phyloP scores from a whole-genome alignment of 2,888 invertebrate genomes.

The Exephanes ischioxanthus region DNA sequence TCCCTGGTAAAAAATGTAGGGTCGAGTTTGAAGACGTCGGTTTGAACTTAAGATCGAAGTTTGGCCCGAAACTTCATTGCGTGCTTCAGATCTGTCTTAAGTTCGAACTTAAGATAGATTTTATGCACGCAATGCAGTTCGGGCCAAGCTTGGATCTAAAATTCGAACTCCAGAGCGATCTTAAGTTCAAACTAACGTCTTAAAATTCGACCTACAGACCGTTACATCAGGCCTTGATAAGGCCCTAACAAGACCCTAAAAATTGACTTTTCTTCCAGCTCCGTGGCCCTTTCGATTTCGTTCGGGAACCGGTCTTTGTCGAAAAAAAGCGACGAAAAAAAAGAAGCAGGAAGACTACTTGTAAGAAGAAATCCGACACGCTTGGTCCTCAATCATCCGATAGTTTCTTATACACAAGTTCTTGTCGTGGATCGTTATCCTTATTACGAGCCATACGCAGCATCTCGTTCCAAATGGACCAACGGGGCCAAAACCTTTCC shows the following conservation, averaged over 20 bases:
- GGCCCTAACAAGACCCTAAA: background rate
- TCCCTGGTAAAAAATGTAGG: background rate
- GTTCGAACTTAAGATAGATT: too few relatives aligned
- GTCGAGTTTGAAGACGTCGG: too few relatives aligned
- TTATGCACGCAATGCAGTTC: too few relatives aligned
- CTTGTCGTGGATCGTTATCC: slow-evolving; percentile 70
- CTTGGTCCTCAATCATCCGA: slow-evolving; percentile 68
- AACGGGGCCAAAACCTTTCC: slow-evolving; percentile 61
- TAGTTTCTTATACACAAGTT: slow-evolving; percentile 60
- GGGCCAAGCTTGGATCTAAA: too few relatives aligned
- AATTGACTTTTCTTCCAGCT: background rate
- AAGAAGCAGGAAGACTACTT: slow-evolving; percentile 30
- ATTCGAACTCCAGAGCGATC: too few relatives aligned
- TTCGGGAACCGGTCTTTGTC: background rate
- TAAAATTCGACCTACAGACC: too few relatives aligned
- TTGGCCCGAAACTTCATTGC: too few relatives aligned
- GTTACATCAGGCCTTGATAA: background rate
- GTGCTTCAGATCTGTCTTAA: too few relatives aligned
- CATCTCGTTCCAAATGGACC: slow-evolving; percentile 64
- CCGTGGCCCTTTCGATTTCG: background rate
- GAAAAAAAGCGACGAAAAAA: slow-evolving; percentile 1
- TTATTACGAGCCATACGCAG: slow-evolving; percentile 60
- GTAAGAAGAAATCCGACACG: slow-evolving; percentile 66
- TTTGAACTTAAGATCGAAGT: too few relatives aligned
- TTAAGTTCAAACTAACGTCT: too few relatives aligned